A percentile compares a stretch with the other conserved stretches of the same genome.
phyloP scores from a whole-genome alignment of 2,113 vertebrate genomes.

The Forbesichthys agassizii region DNA sequence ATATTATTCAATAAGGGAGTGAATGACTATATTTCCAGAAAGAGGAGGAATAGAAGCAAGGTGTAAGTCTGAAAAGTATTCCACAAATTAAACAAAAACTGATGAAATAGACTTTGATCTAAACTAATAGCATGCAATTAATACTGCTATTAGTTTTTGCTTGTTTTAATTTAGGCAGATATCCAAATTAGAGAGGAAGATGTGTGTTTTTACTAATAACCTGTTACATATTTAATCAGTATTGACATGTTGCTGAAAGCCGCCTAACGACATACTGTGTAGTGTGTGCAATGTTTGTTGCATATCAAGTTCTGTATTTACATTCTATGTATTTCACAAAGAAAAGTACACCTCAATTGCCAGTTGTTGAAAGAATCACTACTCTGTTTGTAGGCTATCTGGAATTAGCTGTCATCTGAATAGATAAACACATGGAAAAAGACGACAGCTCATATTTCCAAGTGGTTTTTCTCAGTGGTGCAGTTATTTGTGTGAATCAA shows the following conservation, averaged over 20 bases:
- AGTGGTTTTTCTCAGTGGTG: not conserved
- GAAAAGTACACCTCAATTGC: too few relatives aligned
- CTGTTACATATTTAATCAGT: conserved; percentile 24
- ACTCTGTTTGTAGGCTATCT: too few relatives aligned
- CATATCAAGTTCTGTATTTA: not conserved
- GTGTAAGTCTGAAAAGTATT: conserved; percentile 78
- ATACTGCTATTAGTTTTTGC: not conserved
- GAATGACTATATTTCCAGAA: conserved; percentile 82
- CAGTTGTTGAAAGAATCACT: too few relatives aligned
- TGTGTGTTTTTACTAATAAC: conserved; percentile 38
- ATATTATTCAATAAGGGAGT: conserved; percentile 35
- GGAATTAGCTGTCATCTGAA: too few relatives aligned
- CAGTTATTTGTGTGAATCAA: not conserved
- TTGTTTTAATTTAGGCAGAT: conserved; percentile 31
- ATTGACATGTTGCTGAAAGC: conserved; percentile 15
- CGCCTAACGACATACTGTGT: conserved; percentile 9
- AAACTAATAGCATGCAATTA: conserved; percentile 22
- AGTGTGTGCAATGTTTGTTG: conserved; percentile 20
- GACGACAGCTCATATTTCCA: too few relatives aligned
- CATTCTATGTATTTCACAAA: too few relatives aligned
- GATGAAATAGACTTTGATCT: not conserved
- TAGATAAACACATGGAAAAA: too few relatives aligned
- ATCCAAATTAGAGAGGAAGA: not conserved
- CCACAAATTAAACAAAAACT: not conserved
- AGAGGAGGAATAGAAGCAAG: conserved; percentile 90